A percentile compares a stretch with the other conserved stretches of the same genome.
Evolutionary conservation across 2,113 vertebrate genomes (phyloP).

Genomic region (Propithecus coquereli): DNA sequence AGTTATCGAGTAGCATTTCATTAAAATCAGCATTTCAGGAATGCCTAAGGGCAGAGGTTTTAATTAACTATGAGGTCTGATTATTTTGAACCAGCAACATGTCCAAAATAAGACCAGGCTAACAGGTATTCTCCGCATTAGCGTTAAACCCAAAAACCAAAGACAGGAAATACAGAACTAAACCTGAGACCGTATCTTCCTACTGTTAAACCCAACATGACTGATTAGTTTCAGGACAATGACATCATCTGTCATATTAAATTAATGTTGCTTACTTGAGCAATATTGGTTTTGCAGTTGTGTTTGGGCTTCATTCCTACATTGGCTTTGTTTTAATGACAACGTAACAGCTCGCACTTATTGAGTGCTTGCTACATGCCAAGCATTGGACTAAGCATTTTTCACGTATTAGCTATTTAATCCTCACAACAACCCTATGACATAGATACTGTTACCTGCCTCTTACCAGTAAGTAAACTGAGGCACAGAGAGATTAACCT

Average conservation of each 20-base stretch:
- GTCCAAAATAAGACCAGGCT: neutral
- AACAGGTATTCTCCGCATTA: neutral
- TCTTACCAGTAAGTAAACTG: neutral
- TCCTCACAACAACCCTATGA: neutral
- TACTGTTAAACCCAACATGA: neutral
- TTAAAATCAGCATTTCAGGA: neutral
- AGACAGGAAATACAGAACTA: neutral
- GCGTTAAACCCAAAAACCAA: neutral
- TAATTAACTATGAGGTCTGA: neutral
- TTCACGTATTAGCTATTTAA: neutral
- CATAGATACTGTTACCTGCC: neutral
- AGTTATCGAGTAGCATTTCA: conserved; percentile 3
- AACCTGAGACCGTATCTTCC: neutral
- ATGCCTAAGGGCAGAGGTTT: neutral
- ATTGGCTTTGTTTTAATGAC: neutral
- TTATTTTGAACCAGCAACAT: neutral
- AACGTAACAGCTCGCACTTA: neutral
- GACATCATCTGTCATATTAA: neutral
- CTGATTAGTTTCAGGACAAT: neutral
- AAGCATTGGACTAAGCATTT: neutral
- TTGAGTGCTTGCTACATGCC: neutral
- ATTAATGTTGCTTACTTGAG: neutral
- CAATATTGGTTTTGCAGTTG: neutral
- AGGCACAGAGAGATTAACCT: neutral
- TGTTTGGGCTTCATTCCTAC: neutral